A percentile compares a stretch with the other conserved stretches of the same genome.
These are phyloP conservation scores for Carduelis carduelis DNA, from an alignment of 2,797 vertebrate genomes.

Conservation along the genomic window DNA sequence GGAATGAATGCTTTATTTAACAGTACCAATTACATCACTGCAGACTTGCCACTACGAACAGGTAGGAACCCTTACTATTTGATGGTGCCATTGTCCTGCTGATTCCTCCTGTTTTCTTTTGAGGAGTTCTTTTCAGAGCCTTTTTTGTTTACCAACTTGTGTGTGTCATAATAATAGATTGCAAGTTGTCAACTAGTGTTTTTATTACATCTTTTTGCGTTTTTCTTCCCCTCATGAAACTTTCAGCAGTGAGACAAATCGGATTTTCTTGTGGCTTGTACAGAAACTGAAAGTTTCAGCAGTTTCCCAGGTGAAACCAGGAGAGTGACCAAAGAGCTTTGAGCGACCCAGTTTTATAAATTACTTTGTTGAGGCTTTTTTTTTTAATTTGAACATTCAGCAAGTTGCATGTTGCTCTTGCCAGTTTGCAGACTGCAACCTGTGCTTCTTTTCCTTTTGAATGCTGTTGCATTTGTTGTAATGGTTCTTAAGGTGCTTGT, in stretches of 20 bases:
- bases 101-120: neutral
- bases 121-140: neutral
- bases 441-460: neutral
- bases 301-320: neutral
- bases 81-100: neutral
- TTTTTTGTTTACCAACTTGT: neutral
- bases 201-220: neutral
- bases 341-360: neutral
- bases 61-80: constrained; percentile 50
- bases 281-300: neutral
- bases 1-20: constrained; percentile 72
- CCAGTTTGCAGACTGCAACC: neutral
- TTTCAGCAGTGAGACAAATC: neutral
- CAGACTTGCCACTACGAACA: constrained; percentile 69
- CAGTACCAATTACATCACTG: constrained; percentile 69
- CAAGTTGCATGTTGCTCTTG: neutral
- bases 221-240: neutral
- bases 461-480: neutral
- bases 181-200: neutral
- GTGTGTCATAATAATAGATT: neutral
- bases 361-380: neutral
- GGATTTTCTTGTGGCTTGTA: neutral
- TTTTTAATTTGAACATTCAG: neutral
- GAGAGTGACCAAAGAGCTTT: neutral
- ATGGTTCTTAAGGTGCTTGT: neutral